These are phyloP conservation scores for Styela plicata DNA, from an alignment of 23 tunicate species.

Conservation along the genomic window DNA sequence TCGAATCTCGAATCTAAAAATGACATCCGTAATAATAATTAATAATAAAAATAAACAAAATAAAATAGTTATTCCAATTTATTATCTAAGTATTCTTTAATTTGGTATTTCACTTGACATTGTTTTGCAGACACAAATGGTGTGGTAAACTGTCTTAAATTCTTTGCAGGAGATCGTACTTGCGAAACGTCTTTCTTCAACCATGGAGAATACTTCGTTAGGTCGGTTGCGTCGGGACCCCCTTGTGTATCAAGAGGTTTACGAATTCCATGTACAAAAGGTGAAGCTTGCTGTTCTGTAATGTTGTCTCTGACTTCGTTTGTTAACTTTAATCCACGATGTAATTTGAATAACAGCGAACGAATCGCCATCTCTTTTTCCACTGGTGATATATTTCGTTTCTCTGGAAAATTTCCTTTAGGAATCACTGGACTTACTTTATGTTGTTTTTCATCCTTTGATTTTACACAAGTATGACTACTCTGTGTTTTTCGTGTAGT, in stretches of 20 bases:
- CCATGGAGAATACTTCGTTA: background rate
- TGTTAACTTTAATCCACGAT: background rate
- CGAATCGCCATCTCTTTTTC: conserved; percentile 18
- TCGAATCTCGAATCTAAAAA: no score
- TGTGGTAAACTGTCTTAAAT: background rate
- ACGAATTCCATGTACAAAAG: background rate
- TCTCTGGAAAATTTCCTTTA: background rate
- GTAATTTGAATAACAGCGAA: conserved; percentile 20
- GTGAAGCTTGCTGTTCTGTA: background rate
- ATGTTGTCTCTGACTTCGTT: background rate
- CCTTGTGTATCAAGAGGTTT: background rate
- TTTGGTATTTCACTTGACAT: background rate
- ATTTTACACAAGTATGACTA: background rate
- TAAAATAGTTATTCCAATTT: no score
- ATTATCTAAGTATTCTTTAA: background rate
- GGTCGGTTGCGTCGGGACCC: conserved; percentile 8
- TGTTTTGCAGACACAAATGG: conserved; percentile 16
- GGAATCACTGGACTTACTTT: background rate
- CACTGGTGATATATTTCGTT: background rate
- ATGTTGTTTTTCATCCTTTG: background rate
- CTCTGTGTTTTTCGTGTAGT: background rate
- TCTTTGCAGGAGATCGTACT: background rate
- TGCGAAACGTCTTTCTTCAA: background rate
- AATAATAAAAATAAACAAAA: no score
- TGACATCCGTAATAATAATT: no score